phyloP scores from a whole-genome alignment of 2,797 vertebrate genomes.

The Cynodonichthys magdalenae region DNA sequence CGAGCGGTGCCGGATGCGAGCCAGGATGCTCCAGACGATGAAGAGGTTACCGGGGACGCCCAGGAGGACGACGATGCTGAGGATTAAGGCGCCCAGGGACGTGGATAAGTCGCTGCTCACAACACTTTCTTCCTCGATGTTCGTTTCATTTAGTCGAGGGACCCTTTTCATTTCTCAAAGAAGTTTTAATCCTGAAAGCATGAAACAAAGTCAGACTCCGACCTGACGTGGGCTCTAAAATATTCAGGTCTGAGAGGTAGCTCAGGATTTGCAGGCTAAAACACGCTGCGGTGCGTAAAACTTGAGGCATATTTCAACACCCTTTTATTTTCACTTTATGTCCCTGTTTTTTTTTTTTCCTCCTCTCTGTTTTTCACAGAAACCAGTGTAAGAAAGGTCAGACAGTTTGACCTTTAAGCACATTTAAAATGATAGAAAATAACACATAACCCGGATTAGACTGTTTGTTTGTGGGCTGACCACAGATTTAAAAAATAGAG shows the following conservation, averaged over 20 bases:
- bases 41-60: slow-evolving; percentile 90
- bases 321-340: not conserved
- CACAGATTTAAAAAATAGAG: not conserved
- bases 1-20: slow-evolving; percentile 77
- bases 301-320: slow-evolving; percentile 11
- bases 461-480: not conserved
- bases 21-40: slow-evolving; percentile 89
- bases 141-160: fast-evolving
- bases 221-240: slow-evolving; percentile 49
- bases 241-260: slow-evolving; percentile 41
- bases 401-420: not conserved
- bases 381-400: not conserved
- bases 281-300: slow-evolving; percentile 39
- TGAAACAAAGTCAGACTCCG: slow-evolving; percentile 12
- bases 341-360: not conserved
- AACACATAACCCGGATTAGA: not conserved
- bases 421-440: not conserved
- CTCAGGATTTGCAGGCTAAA: slow-evolving; percentile 48
- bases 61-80: slow-evolving; percentile 84
- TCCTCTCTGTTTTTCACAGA: slow-evolving; percentile 1
- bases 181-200: slow-evolving; percentile 9
- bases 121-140: slow-evolving; percentile 1
- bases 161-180: not conserved
- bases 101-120: slow-evolving; percentile 75
- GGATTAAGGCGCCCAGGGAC: slow-evolving; percentile 80